A percentile compares a stretch with the other conserved stretches of the same genome.
phyloP scores from a whole-genome alignment of 2,113 vertebrate species.

The Zeus faber region DNA sequence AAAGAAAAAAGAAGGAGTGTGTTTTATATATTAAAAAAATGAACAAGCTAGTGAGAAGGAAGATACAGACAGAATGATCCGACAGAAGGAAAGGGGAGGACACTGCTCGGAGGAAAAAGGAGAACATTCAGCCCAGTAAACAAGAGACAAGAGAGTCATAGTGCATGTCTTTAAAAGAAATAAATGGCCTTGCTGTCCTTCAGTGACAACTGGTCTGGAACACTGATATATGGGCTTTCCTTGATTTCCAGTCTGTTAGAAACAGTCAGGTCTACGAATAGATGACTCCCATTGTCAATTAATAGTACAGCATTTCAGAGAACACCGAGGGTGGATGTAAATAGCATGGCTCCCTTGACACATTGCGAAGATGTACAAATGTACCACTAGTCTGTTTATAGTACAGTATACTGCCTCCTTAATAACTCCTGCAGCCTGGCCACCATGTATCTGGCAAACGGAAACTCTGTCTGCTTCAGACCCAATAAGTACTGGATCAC shows the following conservation, averaged over 20 bases:
- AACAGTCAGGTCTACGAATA: constrained; percentile 39
- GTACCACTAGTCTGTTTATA: too few relatives aligned
- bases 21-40: constrained; percentile 29
- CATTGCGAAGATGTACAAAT: too few relatives aligned
- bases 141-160: constrained; percentile 54
- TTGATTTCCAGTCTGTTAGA: constrained; percentile 49
- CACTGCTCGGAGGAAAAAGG: constrained; percentile 7
- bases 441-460: too few relatives aligned
- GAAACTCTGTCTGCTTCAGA: too few relatives aligned
- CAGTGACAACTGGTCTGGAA: constrained; percentile 41
- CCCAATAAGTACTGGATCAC: too few relatives aligned
- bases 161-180: constrained; percentile 36
- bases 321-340: too few relatives aligned
- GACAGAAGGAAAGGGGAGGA: constrained; percentile 11
- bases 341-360: too few relatives aligned
- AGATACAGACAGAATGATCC: constrained; percentile 38
- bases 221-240: constrained; percentile 40
- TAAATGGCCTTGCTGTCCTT: constrained; percentile 57
- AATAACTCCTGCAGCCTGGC: too few relatives aligned
- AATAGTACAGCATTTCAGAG: too few relatives aligned
- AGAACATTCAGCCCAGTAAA: constrained; percentile 60
- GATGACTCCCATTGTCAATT: constrained; percentile 17
- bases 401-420: too few relatives aligned
- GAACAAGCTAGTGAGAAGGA: constrained; percentile 13
- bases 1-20: constrained; percentile 27